Evolutionary conservation across 2,113 vertebrate genomes (phyloP), one percentile per base, ranked within the genome.

Genomic region (Rousettus leschenaultii): DNA sequence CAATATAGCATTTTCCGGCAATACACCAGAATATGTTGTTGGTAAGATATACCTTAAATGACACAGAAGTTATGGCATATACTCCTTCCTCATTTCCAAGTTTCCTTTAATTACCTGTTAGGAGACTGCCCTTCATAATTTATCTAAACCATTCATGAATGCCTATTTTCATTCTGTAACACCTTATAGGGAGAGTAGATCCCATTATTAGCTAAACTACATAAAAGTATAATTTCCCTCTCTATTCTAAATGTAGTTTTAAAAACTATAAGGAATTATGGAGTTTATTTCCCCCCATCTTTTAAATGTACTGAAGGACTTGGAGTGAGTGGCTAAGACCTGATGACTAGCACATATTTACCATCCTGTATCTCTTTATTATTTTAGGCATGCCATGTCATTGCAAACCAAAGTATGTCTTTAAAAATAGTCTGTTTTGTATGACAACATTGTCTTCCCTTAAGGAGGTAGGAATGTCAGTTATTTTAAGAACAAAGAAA

Each of bases 401-500:
- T 73, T 96, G 59, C 68, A 92, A 95, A 91, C 18, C 65, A 95
- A 88, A 96, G 43, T 13, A n/a, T 35, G 53, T 85, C 61, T 94
- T 96, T 94, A 86, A 96, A 96, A 97, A 94, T 53, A 94, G 77
- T 51, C 55, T 77, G 43, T 71, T 97, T 91, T 75, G 53, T 79
- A 48, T 95, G 92, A 93, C 38, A 88, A 66, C 71, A 88, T 1
- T 63, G 53, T 74, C 65, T 86, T 88, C 26, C 33, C 30, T 51
- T 66, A 91, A 83, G 22, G 19, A 91, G 63, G 22, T 30, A 86
- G 86, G 80, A 94, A 97, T 89, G 77, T 66, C 65, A 94, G 59
- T 71, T 97, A 89, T 95, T 94, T 95, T 82, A 97, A 95, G 22
- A 93, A 89, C 71, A 95, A 96, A 93, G n/a, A 96, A 91, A 85